Evolutionary conservation across 2,113 vertebrate genomes (phyloP), one percentile per base, ranked within the genome.

Genomic region (Megaceryle maxima): DNA sequence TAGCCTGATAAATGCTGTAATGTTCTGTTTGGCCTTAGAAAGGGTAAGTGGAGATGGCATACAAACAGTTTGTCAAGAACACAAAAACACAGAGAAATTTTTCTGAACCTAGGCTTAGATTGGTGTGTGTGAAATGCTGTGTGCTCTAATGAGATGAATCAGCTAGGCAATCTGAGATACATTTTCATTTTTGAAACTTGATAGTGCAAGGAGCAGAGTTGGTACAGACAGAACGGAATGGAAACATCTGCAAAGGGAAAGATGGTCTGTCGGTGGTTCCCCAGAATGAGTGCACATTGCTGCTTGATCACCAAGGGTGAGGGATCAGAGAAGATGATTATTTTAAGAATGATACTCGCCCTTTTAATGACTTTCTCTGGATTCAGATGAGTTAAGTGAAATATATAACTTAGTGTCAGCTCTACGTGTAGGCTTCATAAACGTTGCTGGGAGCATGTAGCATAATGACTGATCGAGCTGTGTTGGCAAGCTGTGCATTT

Each of bases 331-430:
- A 33, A 14, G 28, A 13, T 16, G 10, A 37, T 1, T 59, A 50
- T 56, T 82, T 85, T 20, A 43, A 55, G n/a, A 39, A 41, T 1
- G 4, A n/a, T 43, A 26, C 37, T 56, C 73, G 35, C 6, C 13
- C 19, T 51, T 88, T 56, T 44, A 60, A 60, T 88, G 53, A 43
- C 16, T 53, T 10, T 44, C 13, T 60, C n/a, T 68, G 46, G 68
- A 79, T 56, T 68, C 0, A 1, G 43, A 19, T 44, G 28, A n/a
- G 22, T 78, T 75, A 50, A 55, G 33, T 66, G 10, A 72, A 56
- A 26, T 51, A 7, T 8, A 1, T 68, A 51, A 67, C 37, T 70
- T 44, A 9, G 8, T 29, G 8, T 33, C 1, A 0, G 29, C 22
- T 33, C 13, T 43, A 3, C 1, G 0, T 51, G 35, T 56, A 66